These are phyloP conservation scores for Hecatera dysodea DNA, from an alignment of 2,888 invertebrate species.

Conservation along the genomic window DNA sequence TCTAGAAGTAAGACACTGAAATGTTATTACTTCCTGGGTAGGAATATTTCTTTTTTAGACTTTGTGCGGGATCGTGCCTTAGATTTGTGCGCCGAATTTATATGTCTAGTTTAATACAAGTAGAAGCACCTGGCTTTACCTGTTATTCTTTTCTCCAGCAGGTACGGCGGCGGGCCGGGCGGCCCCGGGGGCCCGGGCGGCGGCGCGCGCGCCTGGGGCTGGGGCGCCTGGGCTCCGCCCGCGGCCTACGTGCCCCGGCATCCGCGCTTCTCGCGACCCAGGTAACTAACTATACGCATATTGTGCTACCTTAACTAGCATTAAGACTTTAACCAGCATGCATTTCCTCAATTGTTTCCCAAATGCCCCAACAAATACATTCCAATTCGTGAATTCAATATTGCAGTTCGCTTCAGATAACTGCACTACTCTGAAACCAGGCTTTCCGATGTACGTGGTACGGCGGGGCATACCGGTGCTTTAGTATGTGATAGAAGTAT, in stretches of 20 bases:
- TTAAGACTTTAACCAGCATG: background rate
- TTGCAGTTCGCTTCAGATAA: background rate
- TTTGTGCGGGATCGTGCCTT: no score
- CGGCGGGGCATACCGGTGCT: background rate
- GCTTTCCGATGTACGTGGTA: background rate
- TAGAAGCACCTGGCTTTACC: conserved; percentile 5
- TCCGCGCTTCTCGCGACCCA: conserved; percentile 86
- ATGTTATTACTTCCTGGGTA: no score
- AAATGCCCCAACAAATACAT: conserved; percentile 29
- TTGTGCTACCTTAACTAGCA: background rate
- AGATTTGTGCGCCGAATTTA: no score
- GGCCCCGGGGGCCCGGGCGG: conserved; percentile 64
- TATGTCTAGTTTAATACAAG: background rate
- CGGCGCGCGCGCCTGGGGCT: conserved; percentile 82
- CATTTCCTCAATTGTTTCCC: background rate
- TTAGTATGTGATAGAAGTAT: background rate
- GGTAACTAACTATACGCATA: conserved; percentile 72
- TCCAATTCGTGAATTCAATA: conserved; percentile 12
- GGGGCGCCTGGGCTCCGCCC: conserved; percentile 88
- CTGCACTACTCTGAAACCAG: background rate
- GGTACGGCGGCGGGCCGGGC: conserved; percentile 76
- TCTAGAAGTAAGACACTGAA: no score
- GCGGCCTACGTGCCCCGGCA: conserved; percentile 85
- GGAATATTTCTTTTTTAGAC: no score
- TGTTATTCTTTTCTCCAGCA: conserved; percentile 54